Evolutionary conservation across 1,140 invertebrate genomes (phyloP).

Genomic region (Atta texana): DNA sequence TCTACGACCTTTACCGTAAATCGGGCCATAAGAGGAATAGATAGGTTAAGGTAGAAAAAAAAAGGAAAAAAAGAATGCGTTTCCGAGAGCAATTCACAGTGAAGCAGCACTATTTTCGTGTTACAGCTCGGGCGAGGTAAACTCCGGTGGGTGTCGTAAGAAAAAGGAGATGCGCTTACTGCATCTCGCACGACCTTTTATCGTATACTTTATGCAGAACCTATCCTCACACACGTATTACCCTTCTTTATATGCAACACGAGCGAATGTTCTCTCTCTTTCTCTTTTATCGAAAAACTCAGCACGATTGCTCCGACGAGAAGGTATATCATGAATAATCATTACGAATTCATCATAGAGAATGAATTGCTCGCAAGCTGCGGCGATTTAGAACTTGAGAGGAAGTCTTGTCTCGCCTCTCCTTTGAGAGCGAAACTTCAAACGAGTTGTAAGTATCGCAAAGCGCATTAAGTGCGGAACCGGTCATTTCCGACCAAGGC

Average conservation of each 20-base stretch:
- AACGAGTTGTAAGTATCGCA: background rate
- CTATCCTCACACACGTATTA: slow-evolving; percentile 8
- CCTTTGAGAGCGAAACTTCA: background rate
- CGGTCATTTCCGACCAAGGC: background rate
- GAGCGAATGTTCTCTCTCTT: background rate
- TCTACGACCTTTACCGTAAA: background rate
- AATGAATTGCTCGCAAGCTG: background rate
- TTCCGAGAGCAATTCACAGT: slow-evolving; percentile 41
- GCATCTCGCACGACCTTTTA: slow-evolving; percentile 45
- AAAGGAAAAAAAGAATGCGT: background rate
- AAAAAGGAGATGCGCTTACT: slow-evolving; percentile 31
- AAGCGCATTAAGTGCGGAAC: slow-evolving; percentile 10
- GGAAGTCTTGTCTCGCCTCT: background rate
- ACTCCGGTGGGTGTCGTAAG: slow-evolving; percentile 20
- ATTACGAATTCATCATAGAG: slow-evolving; percentile 22
- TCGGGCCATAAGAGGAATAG: background rate
- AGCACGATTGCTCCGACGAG: background rate
- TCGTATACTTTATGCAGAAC: slow-evolving; percentile 61
- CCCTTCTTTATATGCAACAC: background rate
- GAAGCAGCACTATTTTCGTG: slow-evolving; percentile 11
- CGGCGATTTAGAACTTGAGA: background rate
- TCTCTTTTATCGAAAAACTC: background rate
- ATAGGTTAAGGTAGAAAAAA: background rate
- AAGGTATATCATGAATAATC: slow-evolving; percentile 42
- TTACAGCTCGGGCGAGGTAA: slow-evolving; percentile 8